Evolutionary conservation across 2,797 vertebrate species (phyloP).

Genomic region (Myiotriccus ornatus): DNA sequence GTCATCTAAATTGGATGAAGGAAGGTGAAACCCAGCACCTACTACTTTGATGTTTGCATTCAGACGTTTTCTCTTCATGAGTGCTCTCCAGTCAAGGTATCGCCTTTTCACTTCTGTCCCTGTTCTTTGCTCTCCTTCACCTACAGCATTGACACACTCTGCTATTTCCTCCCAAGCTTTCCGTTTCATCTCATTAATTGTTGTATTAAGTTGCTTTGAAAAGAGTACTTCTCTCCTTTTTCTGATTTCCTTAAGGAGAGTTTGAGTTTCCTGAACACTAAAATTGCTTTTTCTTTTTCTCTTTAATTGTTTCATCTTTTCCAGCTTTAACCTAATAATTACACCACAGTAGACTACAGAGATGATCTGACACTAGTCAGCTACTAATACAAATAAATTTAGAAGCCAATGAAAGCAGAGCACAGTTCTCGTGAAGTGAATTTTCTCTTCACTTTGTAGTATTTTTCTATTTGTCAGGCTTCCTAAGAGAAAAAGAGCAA

Average conservation of each 20-base stretch:
- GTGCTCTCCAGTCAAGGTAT: constrained; percentile 90
- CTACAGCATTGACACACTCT: constrained; percentile 89
- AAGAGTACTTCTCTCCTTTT: constrained; percentile 90
- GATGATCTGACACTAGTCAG: constrained; percentile 2
- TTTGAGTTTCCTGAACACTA: constrained; percentile 92
- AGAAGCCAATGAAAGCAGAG: constrained; percentile 41
- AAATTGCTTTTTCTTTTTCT: constrained; percentile 96
- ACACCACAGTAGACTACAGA: constrained; percentile 24
- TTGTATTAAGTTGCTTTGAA: constrained; percentile 92
- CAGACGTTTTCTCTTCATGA: constrained; percentile 91
- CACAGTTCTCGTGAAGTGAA: constrained; percentile 63
- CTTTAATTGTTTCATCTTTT: constrained; percentile 90
- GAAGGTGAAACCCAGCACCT: constrained; percentile 85
- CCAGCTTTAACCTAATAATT: constrained; percentile 54
- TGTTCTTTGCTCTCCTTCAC: constrained; percentile 89
- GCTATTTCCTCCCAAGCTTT: constrained; percentile 96
- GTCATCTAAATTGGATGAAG: constrained; percentile 87
- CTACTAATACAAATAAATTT: not conserved
- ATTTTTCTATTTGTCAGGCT: constrained; percentile 52
- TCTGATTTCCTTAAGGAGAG: constrained; percentile 91
- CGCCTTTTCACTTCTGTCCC: constrained; percentile 90
- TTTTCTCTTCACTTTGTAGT: constrained; percentile 52
- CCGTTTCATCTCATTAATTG: constrained; percentile 93
- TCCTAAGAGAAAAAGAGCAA: constrained; percentile 65
- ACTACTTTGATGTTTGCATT: constrained; percentile 85